These are phyloP conservation scores for Drosophila pandora DNA, from an alignment of 1,140 invertebrate species.

Conservation along the genomic window DNA sequence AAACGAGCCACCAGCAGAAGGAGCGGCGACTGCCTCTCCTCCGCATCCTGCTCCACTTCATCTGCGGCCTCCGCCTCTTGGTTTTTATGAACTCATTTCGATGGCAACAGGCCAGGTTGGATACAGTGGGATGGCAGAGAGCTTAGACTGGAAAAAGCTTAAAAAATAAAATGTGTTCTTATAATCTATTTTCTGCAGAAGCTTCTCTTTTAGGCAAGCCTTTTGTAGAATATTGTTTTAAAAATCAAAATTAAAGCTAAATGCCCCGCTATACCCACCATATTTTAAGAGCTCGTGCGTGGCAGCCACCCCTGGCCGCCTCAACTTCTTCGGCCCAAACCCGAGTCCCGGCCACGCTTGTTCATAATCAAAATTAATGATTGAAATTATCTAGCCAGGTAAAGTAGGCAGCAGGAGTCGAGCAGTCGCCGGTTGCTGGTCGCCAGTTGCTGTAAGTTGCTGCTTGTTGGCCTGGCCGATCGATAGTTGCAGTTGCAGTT, in stretches of 20 bases:
- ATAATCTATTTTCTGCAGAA: too few species aligned
- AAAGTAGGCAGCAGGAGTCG: slow-evolving; percentile 66
- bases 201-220: too few species aligned
- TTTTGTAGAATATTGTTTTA: too few species aligned
- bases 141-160: neutral
- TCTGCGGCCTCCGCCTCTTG: slow-evolving; percentile 27
- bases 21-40: slow-evolving; percentile 24
- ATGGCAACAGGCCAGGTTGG: slow-evolving; percentile 33
- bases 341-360: slow-evolving; percentile 61
- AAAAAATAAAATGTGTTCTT: neutral
- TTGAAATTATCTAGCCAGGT: slow-evolving; percentile 79
- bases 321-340: slow-evolving; percentile 16
- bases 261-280: slow-evolving; percentile 14
- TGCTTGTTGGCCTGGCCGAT: slow-evolving; percentile 1
- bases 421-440: slow-evolving; percentile 21
- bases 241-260: neutral
- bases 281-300: slow-evolving; percentile 64
- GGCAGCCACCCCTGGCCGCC: slow-evolving; percentile 26
- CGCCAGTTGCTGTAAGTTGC: slow-evolving; percentile 18
- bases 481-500: slow-evolving; percentile 26
- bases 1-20: slow-evolving; percentile 58
- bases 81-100: slow-evolving; percentile 73
- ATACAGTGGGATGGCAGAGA: slow-evolving; percentile 45
- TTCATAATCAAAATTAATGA: slow-evolving; percentile 83
- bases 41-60: slow-evolving; percentile 20